phyloP scores from a whole-genome alignment of 1,140 invertebrate genomes.

The Ctenoplectra terminalis region DNA sequence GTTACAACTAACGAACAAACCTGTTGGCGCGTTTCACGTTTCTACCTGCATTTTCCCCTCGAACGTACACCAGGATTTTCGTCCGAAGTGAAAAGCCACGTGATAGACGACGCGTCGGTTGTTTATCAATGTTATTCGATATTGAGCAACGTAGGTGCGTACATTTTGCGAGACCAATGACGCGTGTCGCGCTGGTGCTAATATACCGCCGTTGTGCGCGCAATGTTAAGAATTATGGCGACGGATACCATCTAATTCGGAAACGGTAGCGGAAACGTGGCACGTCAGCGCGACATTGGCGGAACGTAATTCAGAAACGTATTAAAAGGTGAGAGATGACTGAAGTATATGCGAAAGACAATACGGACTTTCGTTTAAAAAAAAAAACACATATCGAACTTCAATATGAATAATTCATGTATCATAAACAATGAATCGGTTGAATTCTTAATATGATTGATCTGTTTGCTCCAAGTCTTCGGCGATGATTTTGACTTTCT shows the following conservation, averaged over 20 bases:
- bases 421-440: background rate
- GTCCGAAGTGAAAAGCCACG: conserved; percentile 2
- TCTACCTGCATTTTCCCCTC: background rate
- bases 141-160: conserved; percentile 16
- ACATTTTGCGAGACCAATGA: background rate
- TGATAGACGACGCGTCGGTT: conserved; percentile 32
- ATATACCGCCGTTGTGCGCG: conserved; percentile 13
- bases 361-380: background rate
- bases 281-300: background rate
- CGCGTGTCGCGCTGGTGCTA: background rate
- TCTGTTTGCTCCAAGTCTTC: background rate
- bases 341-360: background rate
- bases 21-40: conserved; percentile 4
- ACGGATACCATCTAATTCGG: background rate
- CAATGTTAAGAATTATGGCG: conserved; percentile 26
- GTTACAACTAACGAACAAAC: background rate
- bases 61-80: background rate
- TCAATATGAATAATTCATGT: background rate
- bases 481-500: background rate
- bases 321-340: conserved; percentile 1
- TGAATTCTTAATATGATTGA: background rate
- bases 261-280: conserved; percentile 11
- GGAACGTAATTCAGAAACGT: background rate
- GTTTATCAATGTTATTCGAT: conserved; percentile 48
- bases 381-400: background rate